Conservation (phyloP, 1,140 invertebrate species). For the Drosophila suzukii region DNA sequence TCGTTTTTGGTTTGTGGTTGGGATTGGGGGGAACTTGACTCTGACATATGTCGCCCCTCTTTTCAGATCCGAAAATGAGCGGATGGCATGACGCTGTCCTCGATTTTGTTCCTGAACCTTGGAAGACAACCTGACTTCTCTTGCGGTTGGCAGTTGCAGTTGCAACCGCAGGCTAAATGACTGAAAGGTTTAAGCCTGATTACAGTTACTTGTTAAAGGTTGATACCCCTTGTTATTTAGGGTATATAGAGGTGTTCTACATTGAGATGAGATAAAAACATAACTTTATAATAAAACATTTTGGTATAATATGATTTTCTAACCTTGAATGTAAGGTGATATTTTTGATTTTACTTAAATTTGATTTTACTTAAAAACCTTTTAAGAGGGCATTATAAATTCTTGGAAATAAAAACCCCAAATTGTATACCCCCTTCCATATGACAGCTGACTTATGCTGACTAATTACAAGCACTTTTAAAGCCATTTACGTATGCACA, state of each 20-base stretch:
- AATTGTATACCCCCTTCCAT: not conserved
- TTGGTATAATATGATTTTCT: not conserved
- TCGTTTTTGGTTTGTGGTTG: not conserved
- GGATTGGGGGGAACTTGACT: conserved; percentile 12
- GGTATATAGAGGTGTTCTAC: not conserved
- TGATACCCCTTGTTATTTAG: not conserved
- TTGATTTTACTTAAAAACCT: not conserved
- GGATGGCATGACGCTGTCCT: conserved; percentile 50
- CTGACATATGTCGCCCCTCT: conserved; percentile 62
- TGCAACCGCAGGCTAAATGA: conserved; percentile 53
- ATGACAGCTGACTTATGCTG: conserved; percentile 52
- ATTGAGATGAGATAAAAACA: not conserved
- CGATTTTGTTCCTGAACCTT: conserved; percentile 38
- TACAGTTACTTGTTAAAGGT: conserved; percentile 55
- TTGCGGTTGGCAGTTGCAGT: conserved; percentile 45
- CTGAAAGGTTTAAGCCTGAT: conserved; percentile 51
- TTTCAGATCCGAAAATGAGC: conserved; percentile 42
- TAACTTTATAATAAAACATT: not conserved
- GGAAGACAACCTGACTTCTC: conserved; percentile 49
- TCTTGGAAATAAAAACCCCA: not conserved
- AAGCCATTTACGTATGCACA: conserved; percentile 57
- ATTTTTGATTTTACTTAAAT: too few species aligned
- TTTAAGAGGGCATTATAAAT: not conserved
- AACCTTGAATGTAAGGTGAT: not conserved
- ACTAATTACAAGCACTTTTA: conserved; percentile 67